Conservation (phyloP, 2,888 invertebrate species). For the Doris montereyensis region DNA sequence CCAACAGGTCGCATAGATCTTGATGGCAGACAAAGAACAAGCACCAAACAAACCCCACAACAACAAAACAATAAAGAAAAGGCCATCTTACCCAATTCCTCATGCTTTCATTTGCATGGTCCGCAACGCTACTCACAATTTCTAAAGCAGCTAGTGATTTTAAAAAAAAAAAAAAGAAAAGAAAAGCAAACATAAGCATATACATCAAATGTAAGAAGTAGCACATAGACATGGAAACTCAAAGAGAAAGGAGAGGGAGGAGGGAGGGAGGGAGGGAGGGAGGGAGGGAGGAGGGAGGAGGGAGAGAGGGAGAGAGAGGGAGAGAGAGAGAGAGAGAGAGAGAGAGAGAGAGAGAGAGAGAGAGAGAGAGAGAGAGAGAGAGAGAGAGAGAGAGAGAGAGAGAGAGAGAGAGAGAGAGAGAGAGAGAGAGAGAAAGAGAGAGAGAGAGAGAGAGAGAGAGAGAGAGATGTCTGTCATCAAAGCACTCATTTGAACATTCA, state of each 20-base stretch:
- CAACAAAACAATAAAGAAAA: too few species aligned
- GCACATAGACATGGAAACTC: background rate
- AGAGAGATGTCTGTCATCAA: background rate
- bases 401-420: background rate
- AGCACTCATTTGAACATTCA: too few species aligned
- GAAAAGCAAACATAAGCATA: background rate
- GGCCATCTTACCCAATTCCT: slow-evolving; percentile 74
- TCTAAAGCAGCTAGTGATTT: slow-evolving; percentile 73
- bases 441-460: background rate
- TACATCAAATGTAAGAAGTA: slow-evolving; percentile 4
- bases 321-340: background rate
- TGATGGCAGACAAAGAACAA: background rate
- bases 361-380: background rate
- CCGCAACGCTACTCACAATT: slow-evolving; percentile 77
- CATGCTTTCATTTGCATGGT: slow-evolving; percentile 77
- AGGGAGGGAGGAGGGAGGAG: background rate
- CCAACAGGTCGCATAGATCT: too few species aligned
- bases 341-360: background rate
- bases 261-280: too few species aligned
- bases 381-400: background rate
- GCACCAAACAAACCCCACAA: background rate
- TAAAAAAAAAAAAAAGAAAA: background rate
- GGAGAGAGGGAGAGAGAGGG: background rate
- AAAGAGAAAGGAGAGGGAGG: too few species aligned
- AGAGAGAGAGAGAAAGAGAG: background rate